Evolutionary conservation across 2,113 vertebrate species (phyloP), one percentile per base, ranked within the genome.

Genomic region (Stegastes partitus): DNA sequence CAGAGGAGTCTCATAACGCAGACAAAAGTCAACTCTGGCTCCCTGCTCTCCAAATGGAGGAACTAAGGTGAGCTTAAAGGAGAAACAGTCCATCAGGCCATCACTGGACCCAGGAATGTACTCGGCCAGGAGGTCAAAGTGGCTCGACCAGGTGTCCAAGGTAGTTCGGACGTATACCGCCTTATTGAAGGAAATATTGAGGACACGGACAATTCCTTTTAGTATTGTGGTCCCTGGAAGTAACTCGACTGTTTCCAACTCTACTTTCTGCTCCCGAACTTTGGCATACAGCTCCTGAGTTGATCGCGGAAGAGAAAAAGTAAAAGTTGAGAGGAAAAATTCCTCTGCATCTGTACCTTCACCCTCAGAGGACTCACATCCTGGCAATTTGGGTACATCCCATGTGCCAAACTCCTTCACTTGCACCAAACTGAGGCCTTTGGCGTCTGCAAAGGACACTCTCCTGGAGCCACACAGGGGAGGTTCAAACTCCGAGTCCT

Each of bases 391-490:
- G 3, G 95, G 94, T 14, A 94, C 31, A 19, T 97, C 96, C 96
- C 96, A 96, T 50, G 23, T 93, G 88, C 95, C 92, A 10, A 97
- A 99, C 89, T 98, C 95, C 94, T 98, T 98, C 68, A 99, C 94
- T 3, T 96, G 96, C 51, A 98, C 97, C 63, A 99, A 95, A 87
- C 94, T 94, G 78, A 98, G 94, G 49, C 98, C 98, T 75, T 96
- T 96, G 31, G 94, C 92, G 62, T 99, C 98, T 10, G 98, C 98
- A 82, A 99, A 99, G 5, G 97, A 99, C 86, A 99, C 98, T 83
- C 96, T 96, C 79, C 98, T 95, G 67, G 90, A 90, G 74, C 85
- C 90, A 19, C 54, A 88, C 5, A 49, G 69, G 0, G 88, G 90
- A 2, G 81, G 86, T 53, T 90, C 88, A 1, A 83, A 74, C 1